Percentiles rank a stretch among this genome's conserved stretches.
phyloP scores from a whole-genome alignment of 2,888 invertebrate species.

The Plemyria rubiginata region DNA sequence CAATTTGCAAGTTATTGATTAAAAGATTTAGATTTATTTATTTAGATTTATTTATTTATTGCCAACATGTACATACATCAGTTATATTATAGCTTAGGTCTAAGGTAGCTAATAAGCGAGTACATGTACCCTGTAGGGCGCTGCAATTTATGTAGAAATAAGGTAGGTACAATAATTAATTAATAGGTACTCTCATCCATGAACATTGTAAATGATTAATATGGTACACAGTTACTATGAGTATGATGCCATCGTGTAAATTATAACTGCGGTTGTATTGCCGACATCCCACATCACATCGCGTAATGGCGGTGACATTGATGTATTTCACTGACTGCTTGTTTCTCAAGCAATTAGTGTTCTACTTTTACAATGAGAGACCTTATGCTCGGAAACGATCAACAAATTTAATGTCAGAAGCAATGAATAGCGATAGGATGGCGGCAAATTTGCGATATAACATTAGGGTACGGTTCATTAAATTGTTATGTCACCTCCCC shows the following conservation, averaged over 20 bases:
- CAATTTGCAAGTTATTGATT: slow-evolving; percentile 2
- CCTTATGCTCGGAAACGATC: neutral
- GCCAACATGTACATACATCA: too few species aligned
- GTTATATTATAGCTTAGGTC: too few species aligned
- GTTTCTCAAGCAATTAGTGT: slow-evolving; percentile 32
- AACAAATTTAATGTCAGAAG: neutral
- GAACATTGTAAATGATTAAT: slow-evolving; percentile 30
- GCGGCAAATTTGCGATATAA: slow-evolving; percentile 36
- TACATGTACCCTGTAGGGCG: too few species aligned
- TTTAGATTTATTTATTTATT: too few species aligned
- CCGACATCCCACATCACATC: slow-evolving; percentile 29
- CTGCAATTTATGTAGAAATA: too few species aligned
- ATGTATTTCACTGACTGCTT: slow-evolving; percentile 34
- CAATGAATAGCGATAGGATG: neutral
- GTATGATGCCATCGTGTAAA: slow-evolving; percentile 33
- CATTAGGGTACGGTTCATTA: slow-evolving; percentile 54
- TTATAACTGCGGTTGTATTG: slow-evolving; percentile 37
- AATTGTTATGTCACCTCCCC: slow-evolving; percentile 59
- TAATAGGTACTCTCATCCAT: slow-evolving; percentile 24
- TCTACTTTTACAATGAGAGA: slow-evolving; percentile 31
- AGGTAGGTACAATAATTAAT: too few species aligned
- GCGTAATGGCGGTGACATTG: slow-evolving; percentile 34
- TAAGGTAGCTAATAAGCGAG: too few species aligned
- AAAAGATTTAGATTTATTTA: too few species aligned
- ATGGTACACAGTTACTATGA: slow-evolving; percentile 31